Evolutionary conservation across 1,140 invertebrate genomes (phyloP), one percentile per base, ranked within the genome.

Genomic region (Drosophila kepulauana): DNA sequence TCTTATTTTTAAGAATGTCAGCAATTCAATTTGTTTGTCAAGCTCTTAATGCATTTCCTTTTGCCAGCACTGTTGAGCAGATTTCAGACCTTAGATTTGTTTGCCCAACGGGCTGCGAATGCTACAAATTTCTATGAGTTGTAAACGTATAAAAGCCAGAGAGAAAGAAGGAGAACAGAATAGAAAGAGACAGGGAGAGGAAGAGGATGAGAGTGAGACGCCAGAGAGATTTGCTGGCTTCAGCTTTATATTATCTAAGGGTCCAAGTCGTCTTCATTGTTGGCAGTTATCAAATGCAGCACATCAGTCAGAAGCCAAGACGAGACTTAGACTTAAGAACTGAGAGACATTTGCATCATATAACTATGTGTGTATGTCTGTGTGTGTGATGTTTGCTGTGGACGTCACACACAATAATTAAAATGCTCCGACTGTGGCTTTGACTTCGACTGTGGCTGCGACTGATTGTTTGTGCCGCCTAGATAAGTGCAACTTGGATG

Each of bases 211-310:
- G 33, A 38, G 33, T 5, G 35, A 57, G 54, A 41, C 54, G 35
- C 8, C 15, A 41, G n/a, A 57, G 54, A 25, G 38, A 11, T 70
- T 82, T 71, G 49, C 67, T 57, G 33, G 72, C 82, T 25, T 25
- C 20, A 4, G 20, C 20, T 88, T 88, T 80, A 70, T 81, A 87
- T 87, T 87, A 87, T 87, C 84, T 87, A 89, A 90, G 85, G 85
- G 85, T 81, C 78, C 78, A 57, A 65, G 78, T 59, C 54, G 73
- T 51, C 85, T 75, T 79, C 70, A 76, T 82, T 81, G 81, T 81
- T 87, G 78, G 33, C 58, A 89, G 81, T 89, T 89, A 89, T 89
- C 85, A 89, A 89, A 89, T 89, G 81, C 85, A 89, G 72, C 66
- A 71, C 85, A 89, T 89, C 85, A 73, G 79, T 56, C 80, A 28